phyloP scores from a whole-genome alignment of 2,888 invertebrate species.

The Anthophora plumipes region DNA sequence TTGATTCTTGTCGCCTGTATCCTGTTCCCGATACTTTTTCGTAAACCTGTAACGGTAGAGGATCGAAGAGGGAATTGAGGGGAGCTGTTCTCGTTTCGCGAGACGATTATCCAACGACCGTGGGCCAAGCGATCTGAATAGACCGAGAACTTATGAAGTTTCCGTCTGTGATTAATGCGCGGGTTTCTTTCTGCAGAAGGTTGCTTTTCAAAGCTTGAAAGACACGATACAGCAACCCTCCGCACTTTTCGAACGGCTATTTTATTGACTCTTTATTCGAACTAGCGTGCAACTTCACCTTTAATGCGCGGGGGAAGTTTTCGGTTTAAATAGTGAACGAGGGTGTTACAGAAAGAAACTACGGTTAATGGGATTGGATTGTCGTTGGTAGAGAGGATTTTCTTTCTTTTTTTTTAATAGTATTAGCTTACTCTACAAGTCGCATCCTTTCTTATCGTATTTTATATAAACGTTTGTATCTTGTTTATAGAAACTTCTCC shows the following conservation, averaged over 20 bases:
- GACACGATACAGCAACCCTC: not conserved
- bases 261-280: conserved; percentile 38
- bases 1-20: conserved; percentile 47
- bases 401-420: too few relatives aligned
- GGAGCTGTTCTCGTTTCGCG: conserved; percentile 17
- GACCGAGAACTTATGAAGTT: conserved; percentile 38
- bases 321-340: not conserved
- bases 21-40: conserved; percentile 23
- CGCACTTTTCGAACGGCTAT: not conserved
- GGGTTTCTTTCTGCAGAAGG: conserved; percentile 36
- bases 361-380: not conserved
- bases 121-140: conserved; percentile 23
- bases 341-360: not conserved
- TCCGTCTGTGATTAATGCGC: conserved; percentile 49
- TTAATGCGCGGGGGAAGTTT: conserved; percentile 12
- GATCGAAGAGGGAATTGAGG: conserved; percentile 5
- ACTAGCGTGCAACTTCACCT: conserved; percentile 14
- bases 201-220: conserved; percentile 20
- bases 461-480: too few relatives aligned
- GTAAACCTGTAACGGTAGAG: conserved; percentile 19
- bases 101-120: conserved; percentile 43
- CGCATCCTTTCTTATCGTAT: too few relatives aligned
- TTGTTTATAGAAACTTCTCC: too few relatives aligned
- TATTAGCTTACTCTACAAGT: too few relatives aligned
- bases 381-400: not conserved